Conservation (phyloP, 2,888 invertebrate genomes). For the Melieria picta region DNA sequence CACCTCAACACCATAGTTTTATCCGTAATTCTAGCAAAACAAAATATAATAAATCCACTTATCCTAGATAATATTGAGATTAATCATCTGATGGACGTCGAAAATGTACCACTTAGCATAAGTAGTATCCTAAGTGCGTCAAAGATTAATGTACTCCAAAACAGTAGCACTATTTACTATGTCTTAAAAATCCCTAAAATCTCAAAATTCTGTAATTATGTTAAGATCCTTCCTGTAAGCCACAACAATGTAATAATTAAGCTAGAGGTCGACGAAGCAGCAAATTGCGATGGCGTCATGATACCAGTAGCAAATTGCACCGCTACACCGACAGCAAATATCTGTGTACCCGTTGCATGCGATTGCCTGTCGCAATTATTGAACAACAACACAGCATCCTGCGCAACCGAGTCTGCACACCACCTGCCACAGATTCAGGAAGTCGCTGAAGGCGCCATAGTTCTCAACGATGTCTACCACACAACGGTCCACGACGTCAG, state of each 20-base stretch:
- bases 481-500: background rate
- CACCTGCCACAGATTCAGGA: background rate
- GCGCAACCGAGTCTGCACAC: constrained; percentile 2
- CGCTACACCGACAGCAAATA: background rate
- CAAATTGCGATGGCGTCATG: background rate
- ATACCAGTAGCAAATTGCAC: background rate
- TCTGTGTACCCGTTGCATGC: background rate
- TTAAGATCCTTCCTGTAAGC: background rate
- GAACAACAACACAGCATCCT: constrained; percentile 1
- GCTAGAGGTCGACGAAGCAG: too few species aligned
- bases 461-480: background rate
- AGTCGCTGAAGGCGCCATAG: background rate
- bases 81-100: background rate
- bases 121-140: too few species aligned
- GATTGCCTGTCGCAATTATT: background rate
- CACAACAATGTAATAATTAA: too few species aligned
- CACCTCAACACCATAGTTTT: background rate
- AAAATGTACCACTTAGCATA: background rate
- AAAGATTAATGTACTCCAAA: background rate
- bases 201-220: background rate
- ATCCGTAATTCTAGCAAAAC: background rate
- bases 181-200: background rate
- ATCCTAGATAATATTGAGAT: background rate
- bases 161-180: background rate
- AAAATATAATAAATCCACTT: background rate